Percentiles rank a stretch among this genome's conserved stretches.
Conservation (phyloP, 1,140 invertebrate species). For the Calycopis cecrops region DNA sequence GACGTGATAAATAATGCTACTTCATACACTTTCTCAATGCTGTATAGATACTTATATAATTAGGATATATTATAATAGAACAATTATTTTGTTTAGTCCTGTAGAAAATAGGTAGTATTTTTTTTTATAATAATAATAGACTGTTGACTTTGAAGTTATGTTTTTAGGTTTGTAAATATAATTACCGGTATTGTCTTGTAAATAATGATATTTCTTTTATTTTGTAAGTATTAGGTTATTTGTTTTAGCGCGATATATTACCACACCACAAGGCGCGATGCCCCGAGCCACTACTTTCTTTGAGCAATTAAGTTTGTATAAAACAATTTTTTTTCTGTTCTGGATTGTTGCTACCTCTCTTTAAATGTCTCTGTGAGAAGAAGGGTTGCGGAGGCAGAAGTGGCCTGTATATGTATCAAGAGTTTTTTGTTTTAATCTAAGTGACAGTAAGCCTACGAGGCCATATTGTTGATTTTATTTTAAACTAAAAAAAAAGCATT, state of each 20-base stretch:
- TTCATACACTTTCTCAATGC: not conserved
- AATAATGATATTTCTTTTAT: constrained; percentile 2
- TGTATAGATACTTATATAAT: not conserved
- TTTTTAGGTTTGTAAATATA: constrained; percentile 6
- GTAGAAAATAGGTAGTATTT: constrained; percentile 1
- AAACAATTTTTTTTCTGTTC: no score
- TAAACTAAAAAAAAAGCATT: constrained; percentile 1
- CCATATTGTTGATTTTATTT: not conserved
- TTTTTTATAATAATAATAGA: constrained; percentile 1
- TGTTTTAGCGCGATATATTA: no score
- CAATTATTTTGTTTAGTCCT: constrained; percentile 1
- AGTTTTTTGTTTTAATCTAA: no score
- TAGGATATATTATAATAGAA: not conserved
- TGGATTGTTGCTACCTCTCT: no score
- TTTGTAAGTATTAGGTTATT: not conserved
- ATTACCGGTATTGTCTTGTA: not conserved
- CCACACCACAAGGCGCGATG: no score
- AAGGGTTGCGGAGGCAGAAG: no score
- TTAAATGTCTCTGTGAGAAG: no score
- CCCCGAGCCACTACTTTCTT: not conserved
- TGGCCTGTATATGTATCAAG: no score
- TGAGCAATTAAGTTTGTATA: no score
- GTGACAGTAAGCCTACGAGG: no score
- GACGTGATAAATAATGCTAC: no score
- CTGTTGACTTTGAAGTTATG: constrained; percentile 5